A percentile compares a stretch with the other conserved stretches of the same genome.
These are phyloP conservation scores for Glyphotaelius pellucidus DNA, from an alignment of 2,888 invertebrate species.

Conservation along the genomic window DNA sequence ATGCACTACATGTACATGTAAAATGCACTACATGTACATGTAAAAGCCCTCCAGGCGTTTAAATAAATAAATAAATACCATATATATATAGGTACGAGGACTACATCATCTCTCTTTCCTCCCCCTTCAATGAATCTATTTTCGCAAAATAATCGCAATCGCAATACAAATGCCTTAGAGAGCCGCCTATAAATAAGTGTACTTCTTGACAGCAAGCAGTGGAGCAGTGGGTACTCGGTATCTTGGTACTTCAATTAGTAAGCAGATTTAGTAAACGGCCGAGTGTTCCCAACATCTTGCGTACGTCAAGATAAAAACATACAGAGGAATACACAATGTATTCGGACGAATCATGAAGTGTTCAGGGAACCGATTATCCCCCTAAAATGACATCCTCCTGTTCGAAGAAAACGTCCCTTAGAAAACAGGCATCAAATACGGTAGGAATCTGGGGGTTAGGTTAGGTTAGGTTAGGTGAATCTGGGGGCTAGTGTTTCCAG, in stretches of 20 bases:
- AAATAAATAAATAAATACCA: no score
- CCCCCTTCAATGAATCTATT: background rate
- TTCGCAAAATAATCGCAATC: background rate
- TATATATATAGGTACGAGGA: no score
- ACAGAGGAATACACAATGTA: background rate
- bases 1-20: no score
- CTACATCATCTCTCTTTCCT: background rate
- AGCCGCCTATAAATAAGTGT: background rate
- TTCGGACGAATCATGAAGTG: background rate
- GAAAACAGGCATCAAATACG: no score
- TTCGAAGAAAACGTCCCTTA: no score
- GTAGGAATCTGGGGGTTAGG: no score
- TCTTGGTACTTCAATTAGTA: background rate
- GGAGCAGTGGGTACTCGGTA: background rate
- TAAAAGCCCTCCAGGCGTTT: no score
- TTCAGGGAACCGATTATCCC: background rate
- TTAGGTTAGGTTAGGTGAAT: no score
- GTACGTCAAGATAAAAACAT: background rate
- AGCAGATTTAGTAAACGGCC: background rate
- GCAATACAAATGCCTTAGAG: background rate
- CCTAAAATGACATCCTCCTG: no score
- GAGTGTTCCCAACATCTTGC: background rate
- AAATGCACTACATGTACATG: no score
- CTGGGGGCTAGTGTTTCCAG: no score
- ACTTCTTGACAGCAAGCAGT: background rate